Percentiles rank a stretch among this genome's conserved stretches.
Conservation (phyloP, 2,113 vertebrate genomes). For the Tyto alba region DNA sequence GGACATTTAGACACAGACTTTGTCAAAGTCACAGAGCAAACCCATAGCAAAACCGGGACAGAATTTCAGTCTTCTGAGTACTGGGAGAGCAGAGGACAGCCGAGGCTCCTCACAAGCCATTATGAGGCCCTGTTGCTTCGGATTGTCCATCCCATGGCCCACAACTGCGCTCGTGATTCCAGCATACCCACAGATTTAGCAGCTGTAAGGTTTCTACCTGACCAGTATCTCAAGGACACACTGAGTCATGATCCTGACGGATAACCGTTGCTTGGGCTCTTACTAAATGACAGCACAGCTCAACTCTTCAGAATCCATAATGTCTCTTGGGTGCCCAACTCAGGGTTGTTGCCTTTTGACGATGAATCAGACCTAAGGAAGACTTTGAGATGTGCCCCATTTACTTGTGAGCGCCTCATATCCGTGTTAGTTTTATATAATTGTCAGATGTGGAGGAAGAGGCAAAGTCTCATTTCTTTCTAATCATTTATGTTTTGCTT, state of each 20-base stretch:
- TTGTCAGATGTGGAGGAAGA: slow-evolving; percentile 26
- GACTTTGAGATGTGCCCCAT: not conserved
- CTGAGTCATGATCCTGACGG: not conserved
- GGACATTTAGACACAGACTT: not conserved
- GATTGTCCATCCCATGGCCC: not conserved
- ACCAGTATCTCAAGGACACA: not conserved
- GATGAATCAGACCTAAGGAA: not conserved
- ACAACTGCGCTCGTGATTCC: accelerated
- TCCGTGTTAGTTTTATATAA: not conserved
- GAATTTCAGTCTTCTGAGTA: not conserved
- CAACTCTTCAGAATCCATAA: not conserved
- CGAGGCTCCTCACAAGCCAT: not conserved
- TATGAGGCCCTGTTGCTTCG: not conserved
- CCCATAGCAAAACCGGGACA: not conserved
- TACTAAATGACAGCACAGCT: not conserved
- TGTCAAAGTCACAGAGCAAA: not conserved
- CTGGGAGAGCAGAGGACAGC: not conserved
- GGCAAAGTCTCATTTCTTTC: slow-evolving; percentile 32
- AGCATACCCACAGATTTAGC: not conserved
- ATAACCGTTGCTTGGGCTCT: not conserved
- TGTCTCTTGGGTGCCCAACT: not conserved
- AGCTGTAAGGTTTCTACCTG: not conserved
- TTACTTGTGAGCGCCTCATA: not conserved
- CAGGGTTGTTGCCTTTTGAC: not conserved
- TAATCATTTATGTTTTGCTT: slow-evolving; percentile 28